Percentiles rank a stretch among this genome's conserved stretches.
Evolutionary conservation across 2,113 vertebrate genomes (phyloP).

Genomic region (Erpornis zantholeuca): DNA sequence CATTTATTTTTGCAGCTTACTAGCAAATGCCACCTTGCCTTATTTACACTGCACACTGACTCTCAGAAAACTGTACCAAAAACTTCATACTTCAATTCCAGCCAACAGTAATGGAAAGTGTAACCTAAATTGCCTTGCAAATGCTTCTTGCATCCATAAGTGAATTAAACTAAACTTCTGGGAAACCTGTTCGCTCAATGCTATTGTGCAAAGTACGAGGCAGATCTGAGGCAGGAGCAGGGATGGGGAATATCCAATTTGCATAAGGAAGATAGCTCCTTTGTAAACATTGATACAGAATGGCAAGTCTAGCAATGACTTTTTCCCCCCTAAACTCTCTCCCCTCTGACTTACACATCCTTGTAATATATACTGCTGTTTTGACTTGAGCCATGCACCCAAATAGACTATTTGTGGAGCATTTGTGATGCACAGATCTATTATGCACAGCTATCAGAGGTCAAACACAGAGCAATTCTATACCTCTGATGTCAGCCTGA

Average conservation of each 20-base stretch:
- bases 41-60: neutral
- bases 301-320: slow-evolving; percentile 15
- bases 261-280: slow-evolving; percentile 39
- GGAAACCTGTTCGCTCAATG: neutral
- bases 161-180: neutral
- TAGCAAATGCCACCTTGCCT: neutral
- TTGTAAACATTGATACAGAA: slow-evolving; percentile 44
- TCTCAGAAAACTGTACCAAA: neutral
- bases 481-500: slow-evolving; percentile 32
- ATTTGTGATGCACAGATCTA: slow-evolving; percentile 25
- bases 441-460: slow-evolving; percentile 47
- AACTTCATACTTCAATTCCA: neutral
- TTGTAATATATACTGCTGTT: slow-evolving; percentile 27
- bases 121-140: neutral
- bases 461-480: slow-evolving; percentile 50
- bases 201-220: neutral
- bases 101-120: neutral
- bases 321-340: neutral
- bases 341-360: slow-evolving; percentile 33
- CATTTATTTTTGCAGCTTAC: neutral
- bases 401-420: slow-evolving; percentile 39
- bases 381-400: slow-evolving; percentile 5
- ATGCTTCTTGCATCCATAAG: neutral
- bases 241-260: neutral
- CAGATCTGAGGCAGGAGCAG: neutral